Conservation (phyloP, 2,888 invertebrate species). For the Auanema sp. region DNA sequence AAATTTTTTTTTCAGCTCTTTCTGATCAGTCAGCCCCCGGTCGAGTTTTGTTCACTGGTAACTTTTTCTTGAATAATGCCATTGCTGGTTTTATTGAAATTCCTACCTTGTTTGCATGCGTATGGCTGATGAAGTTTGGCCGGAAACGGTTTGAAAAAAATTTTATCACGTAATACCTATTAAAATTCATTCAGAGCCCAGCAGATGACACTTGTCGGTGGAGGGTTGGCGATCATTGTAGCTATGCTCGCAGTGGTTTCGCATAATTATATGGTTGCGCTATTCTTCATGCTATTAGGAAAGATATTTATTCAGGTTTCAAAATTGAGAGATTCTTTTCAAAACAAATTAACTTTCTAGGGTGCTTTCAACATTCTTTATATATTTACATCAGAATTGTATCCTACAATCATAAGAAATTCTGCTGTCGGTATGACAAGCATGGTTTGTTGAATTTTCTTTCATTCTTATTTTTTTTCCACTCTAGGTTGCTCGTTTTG, state of each 20-base stretch:
- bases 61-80: slow-evolving; percentile 63
- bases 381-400: slow-evolving; percentile 63
- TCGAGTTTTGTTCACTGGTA: slow-evolving; percentile 60
- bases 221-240: slow-evolving; percentile 57
- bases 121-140: slow-evolving; percentile 60
- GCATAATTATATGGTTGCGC: slow-evolving; percentile 50
- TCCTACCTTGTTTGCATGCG: slow-evolving; percentile 60
- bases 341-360: slow-evolving; percentile 12
- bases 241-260: slow-evolving; percentile 54
- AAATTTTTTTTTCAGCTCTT: slow-evolving; percentile 38
- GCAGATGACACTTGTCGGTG: slow-evolving; percentile 57
- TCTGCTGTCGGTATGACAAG: slow-evolving; percentile 57
- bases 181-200: slow-evolving; percentile 44
- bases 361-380: slow-evolving; percentile 64
- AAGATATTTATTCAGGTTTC: slow-evolving; percentile 62
- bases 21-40: slow-evolving; percentile 63
- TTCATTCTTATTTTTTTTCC: neutral
- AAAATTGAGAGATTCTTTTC: no score
- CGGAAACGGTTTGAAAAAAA: slow-evolving; percentile 45
- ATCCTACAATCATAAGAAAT: slow-evolving; percentile 63
- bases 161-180: neutral
- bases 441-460: slow-evolving; percentile 35
- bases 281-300: slow-evolving; percentile 60
- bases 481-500: slow-evolving; percentile 58
- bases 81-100: slow-evolving; percentile 63